Conservation (phyloP, 1,140 invertebrate genomes). For the Apolygus lucorum region DNA sequence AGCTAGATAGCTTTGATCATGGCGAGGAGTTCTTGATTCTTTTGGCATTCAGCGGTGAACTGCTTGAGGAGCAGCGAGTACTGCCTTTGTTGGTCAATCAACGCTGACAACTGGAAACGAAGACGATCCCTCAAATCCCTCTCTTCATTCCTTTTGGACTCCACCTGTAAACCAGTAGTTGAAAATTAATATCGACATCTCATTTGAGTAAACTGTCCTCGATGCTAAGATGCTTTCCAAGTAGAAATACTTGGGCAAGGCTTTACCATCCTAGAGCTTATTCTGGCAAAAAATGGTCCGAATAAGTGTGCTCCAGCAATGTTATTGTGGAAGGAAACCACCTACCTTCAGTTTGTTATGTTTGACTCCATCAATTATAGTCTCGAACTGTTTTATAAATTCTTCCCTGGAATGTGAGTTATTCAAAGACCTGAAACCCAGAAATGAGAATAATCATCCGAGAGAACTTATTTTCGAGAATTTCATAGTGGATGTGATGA, state of each 20-base stretch:
- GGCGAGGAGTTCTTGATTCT: conserved; percentile 13
- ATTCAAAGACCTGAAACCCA: neutral
- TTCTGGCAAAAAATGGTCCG: no score
- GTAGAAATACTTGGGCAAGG: no score
- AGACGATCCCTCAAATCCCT: conserved; percentile 61
- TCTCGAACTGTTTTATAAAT: conserved; percentile 79
- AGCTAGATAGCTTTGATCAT: conserved; percentile 16
- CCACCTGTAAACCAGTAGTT: conserved; percentile 39
- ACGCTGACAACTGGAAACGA: conserved; percentile 56
- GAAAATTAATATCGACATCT: no score
- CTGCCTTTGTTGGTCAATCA: conserved; percentile 71
- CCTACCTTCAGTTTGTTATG: conserved; percentile 67
- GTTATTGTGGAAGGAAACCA: no score
- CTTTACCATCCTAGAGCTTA: no score
- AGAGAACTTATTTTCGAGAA: no score
- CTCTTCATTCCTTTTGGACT: conserved; percentile 53
- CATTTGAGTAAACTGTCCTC: no score
- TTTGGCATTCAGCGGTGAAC: conserved; percentile 22
- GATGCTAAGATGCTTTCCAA: no score
- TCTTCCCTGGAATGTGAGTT: conserved; percentile 56
- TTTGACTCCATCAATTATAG: conserved; percentile 75
- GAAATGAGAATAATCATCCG: conserved; percentile 2
- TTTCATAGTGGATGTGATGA: no score
- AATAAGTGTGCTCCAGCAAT: no score
- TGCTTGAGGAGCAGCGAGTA: conserved; percentile 79